Base-by-base conservation (phyloP, 1,140 invertebrate genomes). In the Aradophagus sp. region DNA sequence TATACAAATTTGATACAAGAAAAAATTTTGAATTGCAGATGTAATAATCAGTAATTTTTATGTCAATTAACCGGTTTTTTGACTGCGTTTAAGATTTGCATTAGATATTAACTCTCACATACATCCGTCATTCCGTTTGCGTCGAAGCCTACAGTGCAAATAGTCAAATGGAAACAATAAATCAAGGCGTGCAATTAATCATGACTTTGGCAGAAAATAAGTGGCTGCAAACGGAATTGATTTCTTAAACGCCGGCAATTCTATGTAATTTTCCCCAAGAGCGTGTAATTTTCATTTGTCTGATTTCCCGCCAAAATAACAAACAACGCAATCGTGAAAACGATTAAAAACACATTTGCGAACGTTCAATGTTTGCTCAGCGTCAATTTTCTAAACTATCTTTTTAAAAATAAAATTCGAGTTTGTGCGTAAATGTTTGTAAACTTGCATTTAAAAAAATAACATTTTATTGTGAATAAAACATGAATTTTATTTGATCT, bases 131-230 rank as follows among this genome's bases (percentile, higher is more conserved):
- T 34, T 34, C 13, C 11, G 13, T 34, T 13, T 34, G 14, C 35
- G 11, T 26, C 32, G 20, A 29, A 58, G 14, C 23, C 47, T 47
- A 47, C 56, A 59, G 26, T 48, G 29, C 48, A 48, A 48, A 48
- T 27, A 41, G 20, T 34, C 5, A 39, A 59, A 32, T 41, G 41
- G 35, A 41, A 48, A 39, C 35, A 16, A 59, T 59, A 58, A 47
- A 58, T 58, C 53, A 47, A 31, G 41, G 35, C 44, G 11, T 11
- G 36, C 34, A 50, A 61, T 61, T 61, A 42, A 61, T 61, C n/a
- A 44, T 19, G 31, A 38, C 45, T 50, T 50, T 27, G 11, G 19
- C 35, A 27, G 58, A 52, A 61, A 52, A 61, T 63, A 63, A 53
- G 31, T 45, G 27, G 32, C 47, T 53, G 47, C 20, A 10, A 38